These are phyloP conservation scores for Parazoanthus swiftii DNA, from an alignment of 92 coral and sea anemone species.

Conservation along the genomic window DNA sequence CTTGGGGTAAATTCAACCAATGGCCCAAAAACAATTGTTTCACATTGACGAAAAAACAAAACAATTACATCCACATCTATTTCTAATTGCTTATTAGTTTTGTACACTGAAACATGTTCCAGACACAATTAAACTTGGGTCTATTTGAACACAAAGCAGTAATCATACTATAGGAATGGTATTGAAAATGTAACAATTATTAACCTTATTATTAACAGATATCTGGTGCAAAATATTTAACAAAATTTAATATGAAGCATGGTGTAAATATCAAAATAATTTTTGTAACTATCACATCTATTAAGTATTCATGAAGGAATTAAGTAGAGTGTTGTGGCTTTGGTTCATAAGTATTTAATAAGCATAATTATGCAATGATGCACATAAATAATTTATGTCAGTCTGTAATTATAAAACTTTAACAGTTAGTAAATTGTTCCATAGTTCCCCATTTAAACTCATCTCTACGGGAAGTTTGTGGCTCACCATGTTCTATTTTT, in stretches of 20 bases:
- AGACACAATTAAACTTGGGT: not conserved
- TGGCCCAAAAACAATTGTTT: not conserved
- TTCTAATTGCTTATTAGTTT: not conserved
- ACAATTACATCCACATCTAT: not conserved
- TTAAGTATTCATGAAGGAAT: not conserved
- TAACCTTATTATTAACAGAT: not conserved
- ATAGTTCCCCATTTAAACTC: too few species aligned
- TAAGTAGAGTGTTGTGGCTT: constrained; percentile 4
- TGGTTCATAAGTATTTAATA: not conserved
- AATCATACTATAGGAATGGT: not conserved
- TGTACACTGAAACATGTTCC: not conserved
- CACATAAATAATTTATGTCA: too few species aligned
- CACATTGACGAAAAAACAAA: not conserved
- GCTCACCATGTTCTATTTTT: too few species aligned
- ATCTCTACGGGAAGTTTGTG: too few species aligned
- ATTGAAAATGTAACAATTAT: too few species aligned
- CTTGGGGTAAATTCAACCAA: not conserved
- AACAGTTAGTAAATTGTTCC: too few species aligned
- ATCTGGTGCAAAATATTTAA: not conserved
- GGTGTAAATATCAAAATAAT: not conserved
- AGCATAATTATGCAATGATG: not conserved
- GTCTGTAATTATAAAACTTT: too few species aligned
- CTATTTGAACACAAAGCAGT: not conserved
- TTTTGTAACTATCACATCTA: not conserved
- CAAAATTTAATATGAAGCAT: not conserved